Percentiles rank a stretch among this genome's conserved stretches.
Evolutionary conservation across 2,113 vertebrate species (phyloP).

Genomic region (Pteropus alecto): DNA sequence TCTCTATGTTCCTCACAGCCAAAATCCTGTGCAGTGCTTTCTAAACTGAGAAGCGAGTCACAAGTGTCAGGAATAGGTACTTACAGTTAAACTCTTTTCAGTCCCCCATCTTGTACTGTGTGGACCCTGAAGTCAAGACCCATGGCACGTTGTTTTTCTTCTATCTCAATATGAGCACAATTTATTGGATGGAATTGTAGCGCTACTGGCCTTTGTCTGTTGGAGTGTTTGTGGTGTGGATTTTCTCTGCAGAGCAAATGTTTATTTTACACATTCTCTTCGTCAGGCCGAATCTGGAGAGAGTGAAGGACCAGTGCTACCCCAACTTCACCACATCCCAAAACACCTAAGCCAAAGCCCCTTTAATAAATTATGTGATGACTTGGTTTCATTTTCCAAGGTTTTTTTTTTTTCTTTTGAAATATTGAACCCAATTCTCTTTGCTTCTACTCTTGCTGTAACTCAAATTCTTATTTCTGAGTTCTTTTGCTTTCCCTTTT

Average conservation of each 20-base stretch:
- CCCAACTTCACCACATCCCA: background rate
- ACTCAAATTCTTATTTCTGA: background rate
- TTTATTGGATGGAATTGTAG: background rate
- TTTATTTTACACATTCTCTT: background rate
- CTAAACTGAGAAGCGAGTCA: background rate
- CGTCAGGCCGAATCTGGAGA: background rate
- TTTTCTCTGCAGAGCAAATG: background rate
- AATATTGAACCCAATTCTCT: background rate
- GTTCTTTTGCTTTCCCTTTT: background rate
- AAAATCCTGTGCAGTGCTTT: background rate
- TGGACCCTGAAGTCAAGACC: background rate
- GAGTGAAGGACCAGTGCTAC: background rate
- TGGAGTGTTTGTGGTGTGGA: background rate
- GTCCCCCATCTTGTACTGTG: background rate
- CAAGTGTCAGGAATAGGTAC: background rate
- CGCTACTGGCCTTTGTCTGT: background rate
- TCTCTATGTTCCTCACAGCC: background rate
- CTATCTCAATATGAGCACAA: background rate
- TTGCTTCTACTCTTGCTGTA: background rate
- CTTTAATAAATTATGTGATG: background rate
- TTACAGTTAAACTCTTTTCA: background rate
- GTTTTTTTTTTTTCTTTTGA: background rate
- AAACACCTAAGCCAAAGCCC: background rate
- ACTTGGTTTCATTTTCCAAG: conserved; percentile 15
- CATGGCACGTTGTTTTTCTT: background rate